These are phyloP conservation scores for Distichodus sexfasciatus DNA, from an alignment of 2,797 vertebrate genomes.

Conservation along the genomic window DNA sequence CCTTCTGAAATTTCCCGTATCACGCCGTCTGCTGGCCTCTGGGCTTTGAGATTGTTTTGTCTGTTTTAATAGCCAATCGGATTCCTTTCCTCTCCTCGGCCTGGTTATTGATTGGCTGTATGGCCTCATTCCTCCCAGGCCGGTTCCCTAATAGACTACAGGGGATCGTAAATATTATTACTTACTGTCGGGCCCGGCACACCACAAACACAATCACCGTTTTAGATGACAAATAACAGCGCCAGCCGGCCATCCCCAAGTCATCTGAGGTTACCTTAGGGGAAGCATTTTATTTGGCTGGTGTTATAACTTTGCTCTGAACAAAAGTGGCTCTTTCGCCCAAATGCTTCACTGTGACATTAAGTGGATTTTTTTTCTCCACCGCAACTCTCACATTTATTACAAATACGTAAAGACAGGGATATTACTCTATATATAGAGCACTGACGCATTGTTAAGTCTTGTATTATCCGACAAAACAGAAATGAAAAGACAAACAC, in stretches of 20 bases:
- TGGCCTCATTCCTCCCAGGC: conserved; percentile 37
- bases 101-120: conserved; percentile 36
- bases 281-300: conserved; percentile 18
- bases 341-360: background rate
- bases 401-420: background rate
- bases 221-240: conserved; percentile 37
- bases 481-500: too few species aligned
- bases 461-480: too few species aligned
- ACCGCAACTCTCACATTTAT: too few species aligned
- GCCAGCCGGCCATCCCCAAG: conserved; percentile 20
- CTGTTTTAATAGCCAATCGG: conserved; percentile 36
- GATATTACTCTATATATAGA: background rate
- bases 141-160: conserved; percentile 39
- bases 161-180: conserved; percentile 43
- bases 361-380: background rate
- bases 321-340: too few species aligned
- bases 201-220: conserved; percentile 19
- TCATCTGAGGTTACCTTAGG: conserved; percentile 31
- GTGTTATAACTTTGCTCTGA: background rate
- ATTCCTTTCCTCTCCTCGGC: conserved; percentile 12
- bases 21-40: conserved; percentile 24
- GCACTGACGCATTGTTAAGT: background rate
- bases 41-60: conserved; percentile 30
- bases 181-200: conserved; percentile 25
- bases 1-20: background rate